A percentile compares a stretch with the other conserved stretches of the same genome.
Evolutionary conservation across 2,797 vertebrate species (phyloP).

Genomic region (Bucorvus abyssinicus): DNA sequence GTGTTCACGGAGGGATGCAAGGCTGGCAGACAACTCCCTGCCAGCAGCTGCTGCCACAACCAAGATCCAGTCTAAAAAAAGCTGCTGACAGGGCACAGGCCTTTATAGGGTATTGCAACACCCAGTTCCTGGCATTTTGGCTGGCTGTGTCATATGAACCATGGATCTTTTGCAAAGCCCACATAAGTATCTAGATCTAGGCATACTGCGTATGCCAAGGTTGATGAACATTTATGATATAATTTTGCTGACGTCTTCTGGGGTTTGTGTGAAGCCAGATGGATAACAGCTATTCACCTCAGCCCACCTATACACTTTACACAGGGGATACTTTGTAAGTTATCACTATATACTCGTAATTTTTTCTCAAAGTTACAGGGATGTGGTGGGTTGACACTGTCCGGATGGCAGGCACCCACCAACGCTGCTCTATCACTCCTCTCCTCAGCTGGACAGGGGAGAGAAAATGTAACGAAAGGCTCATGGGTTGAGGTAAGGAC

Average conservation of each 20-base stretch:
- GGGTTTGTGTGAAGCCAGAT: not conserved
- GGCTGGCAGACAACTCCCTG: not conserved
- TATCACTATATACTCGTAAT: not conserved
- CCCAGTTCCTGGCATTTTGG: not conserved
- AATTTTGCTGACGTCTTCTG: not conserved
- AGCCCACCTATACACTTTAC: not conserved
- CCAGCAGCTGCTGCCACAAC: not conserved
- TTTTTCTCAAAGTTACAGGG: not conserved
- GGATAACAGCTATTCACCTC: not conserved
- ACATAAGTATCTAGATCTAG: not conserved
- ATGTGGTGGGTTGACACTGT: not conserved
- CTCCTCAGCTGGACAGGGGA: not conserved
- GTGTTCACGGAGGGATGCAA: fast-evolving
- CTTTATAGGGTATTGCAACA: not conserved
- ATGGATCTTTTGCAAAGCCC: not conserved
- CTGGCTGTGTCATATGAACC: not conserved
- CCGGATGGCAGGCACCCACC: too few relatives aligned
- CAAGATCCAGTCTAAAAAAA: not conserved
- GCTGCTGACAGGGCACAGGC: not conserved
- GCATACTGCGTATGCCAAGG: not conserved
- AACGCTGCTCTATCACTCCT: not conserved
- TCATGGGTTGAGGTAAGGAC: not conserved
- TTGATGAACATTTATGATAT: not conserved
- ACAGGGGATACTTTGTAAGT: not conserved
- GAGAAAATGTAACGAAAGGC: not conserved